phyloP scores from a whole-genome alignment of 2,888 invertebrate species.

The Dryadula phaetusa region DNA sequence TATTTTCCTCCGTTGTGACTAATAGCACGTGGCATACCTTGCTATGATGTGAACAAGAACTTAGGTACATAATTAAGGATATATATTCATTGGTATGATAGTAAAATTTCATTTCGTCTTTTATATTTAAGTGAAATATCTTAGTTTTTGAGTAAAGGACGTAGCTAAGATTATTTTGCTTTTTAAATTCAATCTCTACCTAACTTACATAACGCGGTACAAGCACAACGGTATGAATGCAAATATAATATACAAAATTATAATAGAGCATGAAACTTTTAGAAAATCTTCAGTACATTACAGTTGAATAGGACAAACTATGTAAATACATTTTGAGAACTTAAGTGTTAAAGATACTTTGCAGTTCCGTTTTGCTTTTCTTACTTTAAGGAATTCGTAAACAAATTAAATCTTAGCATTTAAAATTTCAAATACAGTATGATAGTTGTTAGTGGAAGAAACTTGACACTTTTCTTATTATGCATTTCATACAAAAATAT shows the following conservation, averaged over 20 bases:
- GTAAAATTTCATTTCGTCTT: too few species aligned
- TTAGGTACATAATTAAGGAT: too few species aligned
- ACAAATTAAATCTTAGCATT: not conserved
- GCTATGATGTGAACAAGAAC: too few species aligned
- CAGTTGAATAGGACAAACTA: not conserved
- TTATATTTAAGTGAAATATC: too few species aligned
- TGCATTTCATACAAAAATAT: not conserved
- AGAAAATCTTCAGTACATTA: not conserved
- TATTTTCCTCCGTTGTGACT: too few species aligned
- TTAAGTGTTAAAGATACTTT: slow-evolving; percentile 11
- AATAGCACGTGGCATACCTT: too few species aligned
- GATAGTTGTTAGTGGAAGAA: not conserved
- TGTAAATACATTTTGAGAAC: slow-evolving; percentile 4
- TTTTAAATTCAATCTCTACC: not conserved
- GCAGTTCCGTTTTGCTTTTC: not conserved
- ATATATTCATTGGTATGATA: too few species aligned
- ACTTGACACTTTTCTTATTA: not conserved
- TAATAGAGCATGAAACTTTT: slow-evolving; percentile 1
- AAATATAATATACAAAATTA: slow-evolving; percentile 11
- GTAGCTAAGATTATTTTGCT: too few species aligned
- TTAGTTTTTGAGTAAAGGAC: too few species aligned
- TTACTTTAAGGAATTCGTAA: not conserved
- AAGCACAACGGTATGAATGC: not conserved
- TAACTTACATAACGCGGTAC: not conserved
- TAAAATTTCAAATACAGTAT: not conserved